Base-by-base conservation (phyloP, 2,797 vertebrate species). In the Pangasius mekongensis region DNA sequence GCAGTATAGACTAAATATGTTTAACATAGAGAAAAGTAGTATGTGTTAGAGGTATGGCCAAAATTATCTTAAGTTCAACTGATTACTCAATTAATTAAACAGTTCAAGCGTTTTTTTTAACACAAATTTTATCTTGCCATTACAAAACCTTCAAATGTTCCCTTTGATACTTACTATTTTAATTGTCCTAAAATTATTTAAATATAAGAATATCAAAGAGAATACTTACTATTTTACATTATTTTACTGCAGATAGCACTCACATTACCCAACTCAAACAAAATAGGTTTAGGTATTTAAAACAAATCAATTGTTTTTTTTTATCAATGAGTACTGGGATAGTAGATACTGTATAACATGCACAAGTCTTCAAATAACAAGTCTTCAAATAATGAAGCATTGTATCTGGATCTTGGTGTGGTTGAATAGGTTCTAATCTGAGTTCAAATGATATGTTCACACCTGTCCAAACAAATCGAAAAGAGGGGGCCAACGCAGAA, bases 391-490 rank as follows among this genome's bases (percentile, higher is more conserved):
- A 20, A 3, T 20, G 33, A 56, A 54, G 10, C 11, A 33, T 56
- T 78, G 5, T 64, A 60, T 39, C 54, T 39, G 36, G 8, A 22
- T 24, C n/a, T 66, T n/a, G 22, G n/a, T 81, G 54, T 33, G 30
- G 33, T 39, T 82, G 39, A 49, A 20, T 83, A 49, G 60, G 7
- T 66, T 83, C 58, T 49, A 43, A 64, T 16, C 16, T 81, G 39
- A 39, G 33, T 58, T 81, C 54, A 60, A 60, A 81, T 85, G 6
- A 60, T 14, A 1, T 73, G 7, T 5, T 47, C 58, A 43, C 84
- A 86, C 27, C 56, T 86, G 73, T 47, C 16, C 36, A 77, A 64
- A 62, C 84, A 86, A 77, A 36, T 16, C 5, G 3, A 76, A 47
- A 39, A 60, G 54, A 47, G 36, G 13, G 20, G 14, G 30, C 20